phyloP scores from a whole-genome alignment of 2,797 vertebrate species.

The Antennarius maculatus region DNA sequence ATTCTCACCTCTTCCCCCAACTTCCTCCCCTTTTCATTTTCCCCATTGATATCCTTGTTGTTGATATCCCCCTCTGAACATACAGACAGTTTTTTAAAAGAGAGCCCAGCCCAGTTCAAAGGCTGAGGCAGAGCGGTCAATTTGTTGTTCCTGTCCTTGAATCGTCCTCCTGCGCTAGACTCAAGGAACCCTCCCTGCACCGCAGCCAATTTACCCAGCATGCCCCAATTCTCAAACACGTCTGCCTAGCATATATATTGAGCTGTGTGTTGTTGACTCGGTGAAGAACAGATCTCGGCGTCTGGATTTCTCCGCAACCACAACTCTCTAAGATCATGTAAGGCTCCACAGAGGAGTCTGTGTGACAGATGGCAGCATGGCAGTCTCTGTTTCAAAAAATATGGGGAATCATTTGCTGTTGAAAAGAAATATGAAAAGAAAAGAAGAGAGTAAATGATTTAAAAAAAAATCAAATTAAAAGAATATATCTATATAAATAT shows the following conservation, averaged over 20 bases:
- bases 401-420: conserved; percentile 42
- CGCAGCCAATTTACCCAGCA: conserved; percentile 62
- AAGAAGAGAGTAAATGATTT: conserved; percentile 48
- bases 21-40: conserved; percentile 72
- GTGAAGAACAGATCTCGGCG: conserved; percentile 33
- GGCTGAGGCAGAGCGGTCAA: conserved; percentile 71
- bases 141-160: conserved; percentile 75
- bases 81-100: conserved; percentile 68
- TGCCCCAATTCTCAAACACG: conserved; percentile 45
- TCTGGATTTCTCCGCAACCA: conserved; percentile 46
- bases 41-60: conserved; percentile 65
- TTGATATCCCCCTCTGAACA: conserved; percentile 62
- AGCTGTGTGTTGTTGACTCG: conserved; percentile 45
- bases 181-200: conserved; percentile 59
- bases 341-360: conserved; percentile 50
- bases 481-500: conserved; percentile 72
- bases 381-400: conserved; percentile 54
- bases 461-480: conserved; percentile 56
- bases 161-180: conserved; percentile 53
- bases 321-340: conserved; percentile 52
- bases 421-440: conserved; percentile 54
- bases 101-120: conserved; percentile 73
- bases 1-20: conserved; percentile 70
- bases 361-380: conserved; percentile 51
- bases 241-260: conserved; percentile 43